A percentile compares a stretch with the other conserved stretches of the same genome.
Evolutionary conservation across 1,140 invertebrate species (phyloP).

Genomic region (Drosophila kohkoa): DNA sequence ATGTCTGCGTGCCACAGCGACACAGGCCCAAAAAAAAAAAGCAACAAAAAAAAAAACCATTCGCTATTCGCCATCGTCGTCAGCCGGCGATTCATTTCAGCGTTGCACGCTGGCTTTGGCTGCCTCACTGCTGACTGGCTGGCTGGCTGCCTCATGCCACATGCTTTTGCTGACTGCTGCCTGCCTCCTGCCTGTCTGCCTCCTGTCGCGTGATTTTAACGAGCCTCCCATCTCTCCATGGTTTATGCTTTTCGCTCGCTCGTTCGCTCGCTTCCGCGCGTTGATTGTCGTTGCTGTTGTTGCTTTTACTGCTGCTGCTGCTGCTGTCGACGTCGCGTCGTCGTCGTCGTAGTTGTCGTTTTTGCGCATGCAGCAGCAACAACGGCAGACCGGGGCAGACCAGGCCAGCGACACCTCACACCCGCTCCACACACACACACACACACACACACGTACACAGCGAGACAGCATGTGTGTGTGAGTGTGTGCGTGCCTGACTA

Average conservation of each 20-base stretch:
- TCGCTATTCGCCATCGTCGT: slow-evolving; percentile 19
- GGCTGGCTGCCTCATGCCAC: slow-evolving; percentile 27
- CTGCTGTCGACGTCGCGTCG: slow-evolving; percentile 22
- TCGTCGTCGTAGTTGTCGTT: slow-evolving; percentile 15
- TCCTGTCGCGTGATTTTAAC: slow-evolving; percentile 80
- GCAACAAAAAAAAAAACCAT: slow-evolving; percentile 35
- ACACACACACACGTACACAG: slow-evolving; percentile 26
- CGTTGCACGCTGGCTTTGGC: slow-evolving; percentile 39
- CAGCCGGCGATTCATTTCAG: slow-evolving; percentile 28
- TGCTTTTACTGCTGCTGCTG: slow-evolving; percentile 42
- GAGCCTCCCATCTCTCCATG: slow-evolving; percentile 76
- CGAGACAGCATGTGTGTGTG: slow-evolving; percentile 48
- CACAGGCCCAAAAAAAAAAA: slow-evolving; percentile 44
- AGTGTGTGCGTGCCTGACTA: slow-evolving; percentile 67
- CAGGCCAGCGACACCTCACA: slow-evolving; percentile 67
- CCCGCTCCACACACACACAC: slow-evolving; percentile 67
- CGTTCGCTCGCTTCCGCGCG: slow-evolving; percentile 72
- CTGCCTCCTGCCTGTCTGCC: slow-evolving; percentile 47
- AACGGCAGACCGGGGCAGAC: slow-evolving; percentile 34
- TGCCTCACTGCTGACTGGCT: slow-evolving; percentile 28
- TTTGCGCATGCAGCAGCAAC: slow-evolving; percentile 32
- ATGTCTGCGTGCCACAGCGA: slow-evolving; percentile 28
- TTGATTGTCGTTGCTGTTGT: slow-evolving; percentile 71
- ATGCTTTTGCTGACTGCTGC: slow-evolving; percentile 3
- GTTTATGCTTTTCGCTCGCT: slow-evolving; percentile 80